Base-by-base conservation (phyloP, 2,888 invertebrate species). In the Drosophila monieri region DNA sequence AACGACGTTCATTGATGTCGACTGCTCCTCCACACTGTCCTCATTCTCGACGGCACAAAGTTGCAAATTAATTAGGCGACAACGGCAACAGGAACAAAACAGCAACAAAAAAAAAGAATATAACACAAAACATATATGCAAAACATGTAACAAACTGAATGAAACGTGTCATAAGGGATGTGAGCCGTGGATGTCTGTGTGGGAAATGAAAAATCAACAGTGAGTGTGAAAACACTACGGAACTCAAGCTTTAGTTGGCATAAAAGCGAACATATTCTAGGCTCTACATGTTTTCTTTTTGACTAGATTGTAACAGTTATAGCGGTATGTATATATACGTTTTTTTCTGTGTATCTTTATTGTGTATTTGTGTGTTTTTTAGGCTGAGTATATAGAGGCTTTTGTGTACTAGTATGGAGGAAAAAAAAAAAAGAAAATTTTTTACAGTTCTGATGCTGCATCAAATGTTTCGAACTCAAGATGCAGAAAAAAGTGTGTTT, bases 1-100 rank as follows among this genome's bases (percentile, higher is more conserved):
- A 71, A 71, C 62, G 69, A 68, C 72, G 39, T 55, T 55, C 72
- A 71, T 69, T 71, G 62, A 49, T 61, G 69, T 57, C 27, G 66
- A 57, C 66, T 66, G 69, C 53, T 65, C 54, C 77, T 75, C 75
- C 47, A 61, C 49, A 61, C 49, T 66, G 72, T 72, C 54, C 69
- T 71, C 72, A 71, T 69, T 69, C 59, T 41, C 46, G 51, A 49
- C 58, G 54, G 54, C 64, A 65, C 66, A 65, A 65, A 66, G 53
- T 64, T 64, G 66, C 70, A 85, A 85, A 85, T 80, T 85, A 78
- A 78, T 78, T 78, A 73, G 80, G 76, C 62, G 68, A 73, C 81
- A 73, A 76, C 79, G 66, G 58, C 51, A 67, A 46, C 57, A 68
- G 49, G 51, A 59, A 47, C 51, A 69, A 67, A 49, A 65, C 53